Percentiles rank a stretch among this genome's conserved stretches.
phyloP scores from a whole-genome alignment of 2,113 vertebrate species.

The Dasyprocta punctata region DNA sequence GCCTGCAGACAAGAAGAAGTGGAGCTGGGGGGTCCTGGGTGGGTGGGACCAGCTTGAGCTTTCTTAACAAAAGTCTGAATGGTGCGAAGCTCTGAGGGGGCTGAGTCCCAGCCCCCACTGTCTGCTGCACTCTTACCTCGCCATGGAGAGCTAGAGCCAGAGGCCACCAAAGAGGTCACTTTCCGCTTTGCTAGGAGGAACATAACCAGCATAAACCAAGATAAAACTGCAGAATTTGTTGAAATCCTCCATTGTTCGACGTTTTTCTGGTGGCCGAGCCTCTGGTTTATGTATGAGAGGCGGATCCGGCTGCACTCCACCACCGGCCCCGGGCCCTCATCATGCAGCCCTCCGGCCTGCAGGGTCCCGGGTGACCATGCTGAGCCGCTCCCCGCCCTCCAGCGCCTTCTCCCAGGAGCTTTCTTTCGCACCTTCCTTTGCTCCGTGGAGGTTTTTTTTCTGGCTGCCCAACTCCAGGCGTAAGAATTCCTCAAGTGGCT shows the following conservation, averaged over 20 bases:
- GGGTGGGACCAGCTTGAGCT: slow-evolving; percentile 80
- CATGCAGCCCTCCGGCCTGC: too few relatives aligned
- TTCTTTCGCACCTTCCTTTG: neutral
- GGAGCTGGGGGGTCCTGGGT: slow-evolving; percentile 78
- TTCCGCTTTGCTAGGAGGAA: slow-evolving; percentile 94
- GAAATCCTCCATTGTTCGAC: slow-evolving; percentile 94
- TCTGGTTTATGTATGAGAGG: slow-evolving; percentile 82
- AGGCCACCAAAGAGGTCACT: slow-evolving; percentile 92
- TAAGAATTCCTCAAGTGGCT: neutral
- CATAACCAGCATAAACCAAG: slow-evolving; percentile 93
- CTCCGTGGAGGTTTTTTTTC: neutral
- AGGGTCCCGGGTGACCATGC: too few relatives aligned
- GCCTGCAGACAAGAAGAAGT: slow-evolving; percentile 89
- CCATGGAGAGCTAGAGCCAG: slow-evolving; percentile 92
- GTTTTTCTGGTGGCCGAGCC: slow-evolving; percentile 91
- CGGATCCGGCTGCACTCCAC: slow-evolving; percentile 54
- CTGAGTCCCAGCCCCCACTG: slow-evolving; percentile 91
- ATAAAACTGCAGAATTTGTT: slow-evolving; percentile 96
- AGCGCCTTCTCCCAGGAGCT: too few relatives aligned
- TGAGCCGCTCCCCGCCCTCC: too few relatives aligned
- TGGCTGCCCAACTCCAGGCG: neutral
- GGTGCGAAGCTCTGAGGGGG: slow-evolving; percentile 91
- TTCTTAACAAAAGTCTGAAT: slow-evolving; percentile 96
- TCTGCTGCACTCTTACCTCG: slow-evolving; percentile 88
- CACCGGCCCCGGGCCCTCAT: too few relatives aligned